phyloP scores from a whole-genome alignment of 2,888 invertebrate species.

The Neocrepidodera transversa region DNA sequence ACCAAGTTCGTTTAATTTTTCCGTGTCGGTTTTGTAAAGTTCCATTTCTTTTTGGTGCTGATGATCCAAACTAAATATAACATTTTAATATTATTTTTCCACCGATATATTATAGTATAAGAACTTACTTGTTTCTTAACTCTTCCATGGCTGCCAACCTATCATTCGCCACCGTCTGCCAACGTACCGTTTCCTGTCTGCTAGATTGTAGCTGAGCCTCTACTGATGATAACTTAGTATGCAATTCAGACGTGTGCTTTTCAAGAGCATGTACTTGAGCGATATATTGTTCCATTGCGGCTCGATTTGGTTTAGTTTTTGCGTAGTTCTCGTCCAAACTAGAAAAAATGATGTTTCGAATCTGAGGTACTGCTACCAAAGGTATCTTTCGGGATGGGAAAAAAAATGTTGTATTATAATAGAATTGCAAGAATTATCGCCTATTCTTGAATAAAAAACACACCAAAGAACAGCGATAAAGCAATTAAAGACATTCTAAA shows the following conservation, averaged over 20 bases:
- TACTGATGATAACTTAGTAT: slow-evolving; percentile 62
- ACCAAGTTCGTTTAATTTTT: slow-evolving; percentile 58
- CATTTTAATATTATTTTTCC: neutral
- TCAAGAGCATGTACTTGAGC: slow-evolving; percentile 63
- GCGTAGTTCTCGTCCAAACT: slow-evolving; percentile 45
- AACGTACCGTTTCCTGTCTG: slow-evolving; percentile 66
- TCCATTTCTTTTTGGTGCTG: slow-evolving; percentile 70
- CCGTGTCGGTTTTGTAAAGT: slow-evolving; percentile 69
- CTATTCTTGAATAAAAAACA: too few species aligned
- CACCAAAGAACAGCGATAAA: too few species aligned
- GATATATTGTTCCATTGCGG: slow-evolving; percentile 57
- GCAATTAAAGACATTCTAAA: too few species aligned
- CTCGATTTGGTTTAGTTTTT: slow-evolving; percentile 48
- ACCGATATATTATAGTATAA: neutral
- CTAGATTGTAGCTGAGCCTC: slow-evolving; percentile 64
- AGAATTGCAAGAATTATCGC: neutral
- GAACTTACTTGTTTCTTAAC: slow-evolving; percentile 53
- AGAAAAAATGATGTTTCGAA: slow-evolving; percentile 10
- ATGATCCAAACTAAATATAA: slow-evolving; percentile 63
- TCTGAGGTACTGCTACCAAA: slow-evolving; percentile 3
- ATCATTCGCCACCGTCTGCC: slow-evolving; percentile 73
- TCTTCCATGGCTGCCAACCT: slow-evolving; percentile 71
- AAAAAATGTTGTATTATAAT: neutral
- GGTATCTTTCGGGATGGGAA: slow-evolving; percentile 2
- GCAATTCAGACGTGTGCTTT: slow-evolving; percentile 64